These are phyloP conservation scores for Oreortyx pictus DNA, from an alignment of 2,797 vertebrate species.

Conservation along the genomic window DNA sequence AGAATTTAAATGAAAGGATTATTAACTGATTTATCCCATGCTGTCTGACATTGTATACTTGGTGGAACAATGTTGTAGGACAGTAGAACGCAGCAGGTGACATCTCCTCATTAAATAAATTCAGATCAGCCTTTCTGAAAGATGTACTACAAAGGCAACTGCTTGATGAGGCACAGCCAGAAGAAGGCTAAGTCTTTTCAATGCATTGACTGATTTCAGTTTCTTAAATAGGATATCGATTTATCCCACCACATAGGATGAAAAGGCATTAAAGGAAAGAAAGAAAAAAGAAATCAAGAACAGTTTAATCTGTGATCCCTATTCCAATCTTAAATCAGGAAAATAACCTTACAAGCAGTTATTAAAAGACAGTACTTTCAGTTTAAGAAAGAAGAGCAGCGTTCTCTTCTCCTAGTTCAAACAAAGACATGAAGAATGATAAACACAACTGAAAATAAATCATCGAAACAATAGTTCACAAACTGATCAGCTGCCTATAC, in stretches of 20 bases:
- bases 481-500: not conserved
- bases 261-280: conserved; percentile 11
- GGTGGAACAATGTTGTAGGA: not conserved
- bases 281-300: not conserved
- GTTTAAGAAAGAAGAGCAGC: conserved; percentile 37
- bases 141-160: not conserved
- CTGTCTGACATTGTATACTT: not conserved
- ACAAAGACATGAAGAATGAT: not conserved
- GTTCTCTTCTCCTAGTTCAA: conserved; percentile 16
- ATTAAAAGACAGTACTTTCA: conserved; percentile 18
- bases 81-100: not conserved
- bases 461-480: not conserved
- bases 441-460: not conserved
- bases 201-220: conserved; percentile 38
- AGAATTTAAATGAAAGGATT: not conserved
- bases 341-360: conserved; percentile 29
- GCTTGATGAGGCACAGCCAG: not conserved
- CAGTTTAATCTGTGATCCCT: conserved; percentile 33
- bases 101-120: conserved; percentile 1
- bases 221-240: conserved; percentile 55
- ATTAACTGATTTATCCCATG: not conserved
- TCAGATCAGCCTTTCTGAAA: not conserved
- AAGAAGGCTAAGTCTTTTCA: conserved; percentile 25
- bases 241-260: conserved; percentile 34
- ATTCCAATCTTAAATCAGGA: conserved; percentile 26